Evolutionary conservation across 2,888 invertebrate species (phyloP), one percentile per base, ranked within the genome.

Genomic region (Acanthacorydalis orientalis): DNA sequence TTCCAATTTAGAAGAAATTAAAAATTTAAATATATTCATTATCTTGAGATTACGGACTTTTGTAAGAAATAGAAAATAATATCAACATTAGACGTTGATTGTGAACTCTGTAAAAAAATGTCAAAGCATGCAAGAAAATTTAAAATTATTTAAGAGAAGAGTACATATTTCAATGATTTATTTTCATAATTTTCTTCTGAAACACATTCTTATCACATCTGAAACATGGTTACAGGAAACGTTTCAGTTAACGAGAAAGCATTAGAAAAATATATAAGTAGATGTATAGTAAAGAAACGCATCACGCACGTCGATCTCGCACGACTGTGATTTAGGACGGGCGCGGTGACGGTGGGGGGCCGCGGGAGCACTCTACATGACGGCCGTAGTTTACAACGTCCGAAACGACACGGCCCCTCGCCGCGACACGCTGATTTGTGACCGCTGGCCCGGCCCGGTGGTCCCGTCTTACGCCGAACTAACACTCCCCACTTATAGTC

Each of bases 381-480:
- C 40, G 34, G 46, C 35, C 34, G 35, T 40, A 32, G 46, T 44
- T 44, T 44, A 44, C 35, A 31, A 44, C 34, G 44, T 44, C 35
- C 44, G 44, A 44, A 44, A 44, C 39, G 46, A 46, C 46, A 46
- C 34, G 46, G 40, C 46, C 40, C 46, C 46, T 46, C 31, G 31
- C 46, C 39, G 46, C 16, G 46, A 35, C 39, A 23, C 23, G 31
- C 39, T 40, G 46, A 46, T 46, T 46, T 46, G 46, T 46, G 46
- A 46, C 46, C 33, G 23, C 39, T 40, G 46, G 32, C 39, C 46
- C 15, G 14, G 40, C 46, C 31, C 40, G 46, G 46, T 46, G 46
- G 46, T 46, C 46, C 23, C 23, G 23, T 23, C 23, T 23, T 23
- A 23, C 23, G 23, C 23, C 23, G 23, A 23, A 23, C 23, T 23